A percentile compares a stretch with the other conserved stretches of the same genome.
phyloP scores from a whole-genome alignment of 1,140 invertebrate genomes.

The Chlorops oryzae region DNA sequence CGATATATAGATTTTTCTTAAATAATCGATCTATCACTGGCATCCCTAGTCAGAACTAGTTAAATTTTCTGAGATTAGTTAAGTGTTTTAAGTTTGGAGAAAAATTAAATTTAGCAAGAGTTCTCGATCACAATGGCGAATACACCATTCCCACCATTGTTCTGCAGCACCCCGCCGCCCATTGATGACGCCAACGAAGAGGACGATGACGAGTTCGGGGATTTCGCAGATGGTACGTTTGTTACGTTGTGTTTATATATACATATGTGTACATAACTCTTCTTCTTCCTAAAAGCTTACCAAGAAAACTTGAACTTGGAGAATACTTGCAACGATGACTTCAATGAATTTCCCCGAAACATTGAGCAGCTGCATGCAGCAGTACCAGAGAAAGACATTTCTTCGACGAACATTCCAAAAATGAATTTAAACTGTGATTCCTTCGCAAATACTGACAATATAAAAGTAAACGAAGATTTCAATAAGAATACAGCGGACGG shows the following conservation, averaged over 20 bases:
- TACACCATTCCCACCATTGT: constrained; percentile 52
- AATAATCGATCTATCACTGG: too few species aligned
- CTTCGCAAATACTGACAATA: too few species aligned
- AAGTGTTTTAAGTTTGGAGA: too few species aligned
- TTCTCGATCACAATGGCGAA: too few species aligned
- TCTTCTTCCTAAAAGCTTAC: too few species aligned
- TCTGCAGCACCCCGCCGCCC: constrained; percentile 60
- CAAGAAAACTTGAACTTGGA: not conserved
- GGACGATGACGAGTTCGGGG: constrained; percentile 49
- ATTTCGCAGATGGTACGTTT: constrained; percentile 4
- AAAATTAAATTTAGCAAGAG: too few species aligned
- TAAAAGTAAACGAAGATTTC: too few species aligned
- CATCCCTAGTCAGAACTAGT: too few species aligned
- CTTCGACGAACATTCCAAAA: not conserved
- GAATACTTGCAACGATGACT: not conserved
- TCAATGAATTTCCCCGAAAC: not conserved
- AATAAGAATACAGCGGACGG: too few species aligned
- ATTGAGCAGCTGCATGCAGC: not conserved
- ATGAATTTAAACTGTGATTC: too few species aligned
- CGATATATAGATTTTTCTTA: too few species aligned
- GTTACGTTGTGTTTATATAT: not conserved
- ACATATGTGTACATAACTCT: not conserved
- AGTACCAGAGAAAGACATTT: not conserved
- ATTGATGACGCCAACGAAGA: constrained; percentile 56
- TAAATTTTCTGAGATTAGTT: too few species aligned